A percentile compares a stretch with the other conserved stretches of the same genome.
Conservation (phyloP, 2,797 vertebrate genomes). For the Streptopelia turtur region DNA sequence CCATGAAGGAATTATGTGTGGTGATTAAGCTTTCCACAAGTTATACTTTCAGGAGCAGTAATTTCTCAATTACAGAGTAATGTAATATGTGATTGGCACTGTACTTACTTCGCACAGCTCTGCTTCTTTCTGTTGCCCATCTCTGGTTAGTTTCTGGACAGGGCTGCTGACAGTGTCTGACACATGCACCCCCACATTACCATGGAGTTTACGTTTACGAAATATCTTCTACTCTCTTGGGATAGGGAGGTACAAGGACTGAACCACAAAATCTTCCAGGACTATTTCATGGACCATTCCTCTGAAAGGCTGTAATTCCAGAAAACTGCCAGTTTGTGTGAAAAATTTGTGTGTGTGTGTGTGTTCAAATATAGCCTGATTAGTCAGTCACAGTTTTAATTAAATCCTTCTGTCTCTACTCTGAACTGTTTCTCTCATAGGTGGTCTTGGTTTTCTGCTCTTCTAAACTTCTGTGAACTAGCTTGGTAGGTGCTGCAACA, state of each 20-base stretch:
- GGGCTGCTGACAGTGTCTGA: background rate
- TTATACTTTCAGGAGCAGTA: background rate
- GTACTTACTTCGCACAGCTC: background rate
- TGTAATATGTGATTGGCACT: background rate
- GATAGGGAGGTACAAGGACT: background rate
- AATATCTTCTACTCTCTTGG: background rate
- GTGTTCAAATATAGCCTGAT: background rate
- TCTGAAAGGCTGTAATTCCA: background rate
- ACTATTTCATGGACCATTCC: background rate
- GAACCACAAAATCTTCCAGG: background rate
- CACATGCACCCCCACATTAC: background rate
- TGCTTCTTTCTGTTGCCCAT: background rate
- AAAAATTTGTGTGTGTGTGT: background rate
- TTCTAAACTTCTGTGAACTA: background rate
- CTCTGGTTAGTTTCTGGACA: background rate
- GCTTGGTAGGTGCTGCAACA: background rate
- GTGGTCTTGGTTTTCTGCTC: background rate
- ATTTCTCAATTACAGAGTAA: background rate
- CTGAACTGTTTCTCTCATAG: background rate
- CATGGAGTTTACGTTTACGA: background rate
- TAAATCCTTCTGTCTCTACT: background rate
- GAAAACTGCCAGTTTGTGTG: background rate
- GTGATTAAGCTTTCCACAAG: background rate
- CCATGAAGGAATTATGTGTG: background rate
- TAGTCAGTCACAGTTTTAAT: background rate